Percentiles rank a stretch among this genome's conserved stretches.
These are phyloP conservation scores for Tipula vernalis DNA, from an alignment of 2,888 invertebrate species.

Conservation along the genomic window DNA sequence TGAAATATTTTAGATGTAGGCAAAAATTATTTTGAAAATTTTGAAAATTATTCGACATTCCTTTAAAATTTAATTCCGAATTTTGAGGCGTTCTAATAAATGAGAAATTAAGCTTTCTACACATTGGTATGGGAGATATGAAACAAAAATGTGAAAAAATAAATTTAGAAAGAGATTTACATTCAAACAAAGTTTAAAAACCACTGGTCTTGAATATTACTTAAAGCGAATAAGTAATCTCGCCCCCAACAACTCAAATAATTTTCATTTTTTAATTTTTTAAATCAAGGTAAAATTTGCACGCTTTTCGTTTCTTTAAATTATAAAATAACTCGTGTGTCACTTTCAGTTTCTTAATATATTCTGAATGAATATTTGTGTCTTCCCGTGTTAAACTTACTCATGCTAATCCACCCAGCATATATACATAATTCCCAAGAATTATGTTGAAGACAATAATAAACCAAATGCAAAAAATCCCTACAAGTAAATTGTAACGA, in stretches of 20 bases:
- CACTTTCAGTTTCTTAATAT: not conserved
- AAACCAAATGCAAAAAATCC: not conserved
- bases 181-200: too few species aligned
- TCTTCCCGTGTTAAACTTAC: not conserved
- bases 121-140: too few species aligned
- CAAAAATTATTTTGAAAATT: too few species aligned
- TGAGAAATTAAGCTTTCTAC: too few species aligned
- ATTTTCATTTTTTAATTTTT: not conserved
- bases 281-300: not conserved
- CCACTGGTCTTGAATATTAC: not conserved
- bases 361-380: not conserved
- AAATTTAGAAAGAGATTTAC: too few species aligned
- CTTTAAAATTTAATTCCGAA: too few species aligned
- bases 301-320: not conserved
- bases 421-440: not conserved
- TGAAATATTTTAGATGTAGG: too few species aligned
- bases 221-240: not conserved
- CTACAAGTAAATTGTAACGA: not conserved
- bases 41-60: too few species aligned
- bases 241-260: not conserved
- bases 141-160: too few species aligned
- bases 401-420: not conserved
- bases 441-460: not conserved
- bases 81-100: too few species aligned
- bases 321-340: not conserved